Percentiles rank a stretch among this genome's conserved stretches.
These are phyloP conservation scores for Craniophora ligustri DNA, from an alignment of 2,888 invertebrate species.

Conservation along the genomic window DNA sequence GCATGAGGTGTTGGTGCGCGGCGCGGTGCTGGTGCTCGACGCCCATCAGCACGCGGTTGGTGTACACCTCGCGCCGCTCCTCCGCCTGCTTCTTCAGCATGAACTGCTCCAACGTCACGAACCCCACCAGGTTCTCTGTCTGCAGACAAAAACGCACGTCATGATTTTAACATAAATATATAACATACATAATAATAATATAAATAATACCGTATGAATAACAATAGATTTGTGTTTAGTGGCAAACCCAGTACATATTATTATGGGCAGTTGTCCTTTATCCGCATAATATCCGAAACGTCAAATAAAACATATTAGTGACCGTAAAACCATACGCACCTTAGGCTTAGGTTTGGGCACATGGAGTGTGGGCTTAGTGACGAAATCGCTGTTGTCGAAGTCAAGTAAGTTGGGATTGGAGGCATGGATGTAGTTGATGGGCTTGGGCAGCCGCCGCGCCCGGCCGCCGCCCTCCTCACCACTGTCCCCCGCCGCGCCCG, in stretches of 20 bases:
- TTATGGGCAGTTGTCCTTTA: too few species aligned
- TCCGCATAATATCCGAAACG: too few species aligned
- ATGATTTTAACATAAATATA: background rate
- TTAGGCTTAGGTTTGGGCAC: slow-evolving; percentile 67
- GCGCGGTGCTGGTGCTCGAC: slow-evolving; percentile 56
- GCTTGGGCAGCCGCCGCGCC: slow-evolving; percentile 73
- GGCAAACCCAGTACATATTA: too few species aligned
- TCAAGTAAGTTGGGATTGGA: slow-evolving; percentile 91
- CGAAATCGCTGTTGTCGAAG: slow-evolving; percentile 87
- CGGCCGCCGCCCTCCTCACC: slow-evolving; percentile 39
- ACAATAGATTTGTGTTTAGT: too few species aligned
- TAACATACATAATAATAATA: too few species aligned
- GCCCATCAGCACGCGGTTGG: slow-evolving; percentile 87
- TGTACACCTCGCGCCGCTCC: slow-evolving; percentile 86
- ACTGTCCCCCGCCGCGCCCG: slow-evolving; percentile 71
- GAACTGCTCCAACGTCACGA: slow-evolving; percentile 93
- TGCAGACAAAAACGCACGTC: slow-evolving; percentile 26
- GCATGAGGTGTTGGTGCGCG: slow-evolving; percentile 57
- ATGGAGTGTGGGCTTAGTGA: slow-evolving; percentile 67
- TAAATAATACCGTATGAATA: too few species aligned
- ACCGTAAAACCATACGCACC: slow-evolving; percentile 17
- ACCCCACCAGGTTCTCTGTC: slow-evolving; percentile 90
- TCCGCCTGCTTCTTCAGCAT: slow-evolving; percentile 93
- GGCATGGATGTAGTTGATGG: slow-evolving; percentile 91
- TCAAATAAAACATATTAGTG: too few species aligned